phyloP scores from a whole-genome alignment of 1,140 invertebrate species.

The Drosophila trapezifrons region DNA sequence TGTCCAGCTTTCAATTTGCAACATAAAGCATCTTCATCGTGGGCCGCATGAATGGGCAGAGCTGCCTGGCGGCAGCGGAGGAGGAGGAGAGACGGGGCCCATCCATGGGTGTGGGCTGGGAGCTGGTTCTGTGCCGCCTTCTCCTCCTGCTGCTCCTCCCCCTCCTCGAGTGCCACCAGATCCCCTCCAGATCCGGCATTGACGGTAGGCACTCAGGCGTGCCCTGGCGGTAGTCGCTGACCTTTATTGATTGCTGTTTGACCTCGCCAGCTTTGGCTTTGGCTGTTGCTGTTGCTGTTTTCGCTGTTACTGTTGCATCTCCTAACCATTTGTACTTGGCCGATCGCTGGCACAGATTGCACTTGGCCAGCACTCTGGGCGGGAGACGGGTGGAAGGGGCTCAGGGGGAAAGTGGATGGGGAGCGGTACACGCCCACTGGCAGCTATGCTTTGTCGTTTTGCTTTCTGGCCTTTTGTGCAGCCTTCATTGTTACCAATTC shows the following conservation, averaged over 20 bases:
- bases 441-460: slow-evolving; percentile 59
- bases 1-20: slow-evolving; percentile 83
- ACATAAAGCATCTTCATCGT: slow-evolving; percentile 83
- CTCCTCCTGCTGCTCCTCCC: slow-evolving; percentile 9
- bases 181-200: slow-evolving; percentile 57
- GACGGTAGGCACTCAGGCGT: slow-evolving; percentile 79
- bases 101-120: slow-evolving; percentile 50
- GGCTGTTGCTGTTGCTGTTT: slow-evolving; percentile 40
- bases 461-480: slow-evolving; percentile 71
- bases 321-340: slow-evolving; percentile 75
- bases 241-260: slow-evolving; percentile 84
- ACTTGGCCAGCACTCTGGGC: slow-evolving; percentile 18
- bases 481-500: slow-evolving; percentile 67
- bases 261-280: slow-evolving; percentile 68
- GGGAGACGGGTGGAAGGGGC: neutral
- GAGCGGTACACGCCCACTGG: slow-evolving; percentile 56
- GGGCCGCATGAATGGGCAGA: slow-evolving; percentile 78
- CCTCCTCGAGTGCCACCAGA: neutral
- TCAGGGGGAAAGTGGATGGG: slow-evolving; percentile 1
- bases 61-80: neutral
- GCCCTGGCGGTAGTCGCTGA: slow-evolving; percentile 77
- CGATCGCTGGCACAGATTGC: slow-evolving; percentile 74
- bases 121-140: slow-evolving; percentile 41
- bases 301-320: slow-evolving; percentile 62
- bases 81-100: neutral